Conservation (phyloP, 2,113 vertebrate species). For the Vanacampus margaritifer region DNA sequence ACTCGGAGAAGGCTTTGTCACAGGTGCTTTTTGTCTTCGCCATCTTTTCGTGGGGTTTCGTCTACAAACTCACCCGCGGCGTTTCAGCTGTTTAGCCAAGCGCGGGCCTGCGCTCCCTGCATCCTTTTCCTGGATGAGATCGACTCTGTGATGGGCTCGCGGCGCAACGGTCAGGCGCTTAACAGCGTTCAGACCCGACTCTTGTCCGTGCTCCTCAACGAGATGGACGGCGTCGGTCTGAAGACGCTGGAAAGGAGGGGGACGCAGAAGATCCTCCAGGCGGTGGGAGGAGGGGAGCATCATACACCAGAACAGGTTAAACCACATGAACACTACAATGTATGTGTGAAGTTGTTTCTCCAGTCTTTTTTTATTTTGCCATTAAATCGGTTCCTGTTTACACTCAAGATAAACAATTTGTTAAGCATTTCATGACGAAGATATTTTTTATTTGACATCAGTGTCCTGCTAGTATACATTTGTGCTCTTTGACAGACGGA, state of each 20-base stretch:
- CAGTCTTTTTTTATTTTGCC: not conserved
- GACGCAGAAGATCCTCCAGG: conserved; percentile 51
- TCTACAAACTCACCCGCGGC: not conserved
- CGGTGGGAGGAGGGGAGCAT: conserved; percentile 64
- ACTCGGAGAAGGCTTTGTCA: conserved; percentile 88
- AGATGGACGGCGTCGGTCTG: conserved; percentile 90
- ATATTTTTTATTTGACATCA: not conserved
- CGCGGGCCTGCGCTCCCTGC: conserved; percentile 86
- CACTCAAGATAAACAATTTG: too few species aligned
- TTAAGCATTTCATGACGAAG: too few species aligned
- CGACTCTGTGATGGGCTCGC: conserved; percentile 86
- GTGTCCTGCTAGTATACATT: not conserved
- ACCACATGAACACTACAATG: not conserved
- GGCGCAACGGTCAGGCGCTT: conserved; percentile 58
- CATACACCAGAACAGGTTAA: conserved; percentile 67
- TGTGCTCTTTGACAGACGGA: conserved; percentile 68
- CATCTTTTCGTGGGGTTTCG: not conserved
- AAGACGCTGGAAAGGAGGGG: conserved; percentile 84
- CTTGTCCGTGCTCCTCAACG: conserved; percentile 91
- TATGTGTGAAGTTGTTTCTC: not conserved
- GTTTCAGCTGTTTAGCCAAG: conserved; percentile 85
- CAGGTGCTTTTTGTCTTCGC: conserved; percentile 72
- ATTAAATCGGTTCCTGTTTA: too few species aligned
- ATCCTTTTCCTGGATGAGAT: conserved; percentile 96
- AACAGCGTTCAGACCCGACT: conserved; percentile 80